phyloP scores from a whole-genome alignment of 2,113 vertebrate species.

The Chiloscyllium plagiosum region DNA sequence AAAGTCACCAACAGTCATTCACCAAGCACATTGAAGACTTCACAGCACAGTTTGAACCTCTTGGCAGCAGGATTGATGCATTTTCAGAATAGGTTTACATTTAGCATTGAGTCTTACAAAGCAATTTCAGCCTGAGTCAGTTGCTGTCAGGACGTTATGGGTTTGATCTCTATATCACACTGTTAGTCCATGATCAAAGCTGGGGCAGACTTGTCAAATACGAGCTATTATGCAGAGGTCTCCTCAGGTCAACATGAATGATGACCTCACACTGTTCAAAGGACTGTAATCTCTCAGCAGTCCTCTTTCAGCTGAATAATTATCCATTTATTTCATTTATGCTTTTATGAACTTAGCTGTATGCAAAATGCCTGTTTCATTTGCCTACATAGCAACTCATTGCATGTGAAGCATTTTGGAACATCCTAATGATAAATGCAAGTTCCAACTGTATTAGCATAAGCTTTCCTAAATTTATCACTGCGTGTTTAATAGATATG shows the following conservation, averaged over 20 bases:
- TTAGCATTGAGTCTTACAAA: neutral
- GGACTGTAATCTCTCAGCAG: neutral
- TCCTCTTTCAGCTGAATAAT: neutral
- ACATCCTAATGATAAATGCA: neutral
- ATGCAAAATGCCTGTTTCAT: neutral
- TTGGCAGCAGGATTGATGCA: neutral
- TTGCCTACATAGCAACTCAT: neutral
- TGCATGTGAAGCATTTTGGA: neutral
- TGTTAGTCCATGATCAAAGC: neutral
- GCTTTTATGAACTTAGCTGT: neutral
- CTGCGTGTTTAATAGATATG: neutral
- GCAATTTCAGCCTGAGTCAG: neutral
- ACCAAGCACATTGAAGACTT: neutral
- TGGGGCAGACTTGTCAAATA: neutral
- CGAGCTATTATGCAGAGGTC: neutral
- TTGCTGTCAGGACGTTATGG: neutral
- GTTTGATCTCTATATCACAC: neutral
- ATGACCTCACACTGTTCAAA: neutral
- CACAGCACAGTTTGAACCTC: neutral
- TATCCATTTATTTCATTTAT: neutral
- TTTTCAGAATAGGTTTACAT: neutral
- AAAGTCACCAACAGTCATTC: neutral
- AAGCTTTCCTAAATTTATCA: neutral
- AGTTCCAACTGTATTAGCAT: neutral
- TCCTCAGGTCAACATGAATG: neutral